These are phyloP conservation scores for Polyploca ridens DNA, from an alignment of 2,888 invertebrate genomes.

Conservation along the genomic window DNA sequence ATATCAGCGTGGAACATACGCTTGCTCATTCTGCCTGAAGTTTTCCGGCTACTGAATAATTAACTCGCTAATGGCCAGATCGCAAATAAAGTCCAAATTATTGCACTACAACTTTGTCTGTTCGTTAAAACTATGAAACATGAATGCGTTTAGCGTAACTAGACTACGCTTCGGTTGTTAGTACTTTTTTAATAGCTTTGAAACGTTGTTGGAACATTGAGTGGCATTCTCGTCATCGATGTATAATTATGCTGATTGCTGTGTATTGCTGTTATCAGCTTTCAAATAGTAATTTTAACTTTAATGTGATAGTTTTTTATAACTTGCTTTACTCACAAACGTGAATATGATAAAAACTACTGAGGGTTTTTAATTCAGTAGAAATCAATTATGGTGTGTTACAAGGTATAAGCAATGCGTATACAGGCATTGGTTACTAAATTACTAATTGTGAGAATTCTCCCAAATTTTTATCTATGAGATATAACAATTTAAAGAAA, in stretches of 20 bases:
- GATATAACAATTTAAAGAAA: not conserved
- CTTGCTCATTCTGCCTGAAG: constrained; percentile 39
- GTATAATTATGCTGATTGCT: no score
- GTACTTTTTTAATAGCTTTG: constrained; percentile 5
- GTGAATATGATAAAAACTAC: no score
- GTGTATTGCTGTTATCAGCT: no score
- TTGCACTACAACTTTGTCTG: constrained; percentile 65
- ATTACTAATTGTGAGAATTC: no score
- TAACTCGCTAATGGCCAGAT: constrained; percentile 76
- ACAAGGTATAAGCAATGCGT: not conserved
- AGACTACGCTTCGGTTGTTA: not conserved
- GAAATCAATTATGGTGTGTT: no score
- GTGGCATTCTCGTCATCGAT: not conserved
- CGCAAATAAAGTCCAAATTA: constrained; percentile 79
- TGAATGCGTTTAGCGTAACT: constrained; percentile 32
- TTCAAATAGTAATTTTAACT: no score
- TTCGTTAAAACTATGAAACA: constrained; percentile 52
- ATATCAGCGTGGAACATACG: constrained; percentile 46
- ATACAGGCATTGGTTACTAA: not conserved
- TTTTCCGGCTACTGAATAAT: constrained; percentile 71
- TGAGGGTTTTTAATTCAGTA: no score
- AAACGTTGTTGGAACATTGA: constrained; percentile 1
- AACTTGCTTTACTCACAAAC: no score
- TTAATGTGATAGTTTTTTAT: no score
- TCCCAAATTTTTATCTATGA: no score